These are phyloP conservation scores for Tenrec ecaudatus DNA, from an alignment of 2,113 vertebrate genomes.

Conservation along the genomic window DNA sequence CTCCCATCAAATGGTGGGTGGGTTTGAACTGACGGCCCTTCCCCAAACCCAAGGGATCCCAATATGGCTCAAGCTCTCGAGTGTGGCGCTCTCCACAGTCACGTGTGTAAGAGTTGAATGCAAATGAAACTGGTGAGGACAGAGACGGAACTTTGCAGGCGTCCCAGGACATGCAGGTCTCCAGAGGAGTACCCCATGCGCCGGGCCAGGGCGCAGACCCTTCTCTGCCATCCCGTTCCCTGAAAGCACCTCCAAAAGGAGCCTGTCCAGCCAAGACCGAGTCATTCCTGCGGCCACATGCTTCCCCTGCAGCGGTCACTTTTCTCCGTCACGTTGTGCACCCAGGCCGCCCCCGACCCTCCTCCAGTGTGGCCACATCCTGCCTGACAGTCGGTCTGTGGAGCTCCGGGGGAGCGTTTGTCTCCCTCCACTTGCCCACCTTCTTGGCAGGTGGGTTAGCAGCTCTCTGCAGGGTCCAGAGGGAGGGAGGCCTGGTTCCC, in stretches of 20 bases:
- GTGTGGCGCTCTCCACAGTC: too few relatives aligned
- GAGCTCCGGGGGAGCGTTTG: not conserved
- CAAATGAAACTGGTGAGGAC: not conserved
- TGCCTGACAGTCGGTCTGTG: not conserved
- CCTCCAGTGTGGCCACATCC: not conserved
- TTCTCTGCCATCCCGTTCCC: not conserved
- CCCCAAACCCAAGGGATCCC: too few relatives aligned
- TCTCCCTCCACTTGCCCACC: not conserved
- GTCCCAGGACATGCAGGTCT: not conserved
- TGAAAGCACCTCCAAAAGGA: not conserved
- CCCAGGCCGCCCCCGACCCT: not conserved
- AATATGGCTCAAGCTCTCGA: too few relatives aligned
- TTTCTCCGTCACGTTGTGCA: constrained; percentile 49
- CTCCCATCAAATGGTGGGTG: too few relatives aligned
- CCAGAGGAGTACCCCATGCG: too few relatives aligned
- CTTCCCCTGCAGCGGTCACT: not conserved
- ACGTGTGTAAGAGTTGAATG: not conserved
- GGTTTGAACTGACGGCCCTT: too few relatives aligned
- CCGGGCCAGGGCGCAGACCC: too few relatives aligned
- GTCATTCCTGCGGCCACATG: constrained; percentile 36
- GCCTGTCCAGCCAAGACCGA: not conserved
- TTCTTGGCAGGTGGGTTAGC: not conserved
- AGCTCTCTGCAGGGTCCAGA: not conserved
- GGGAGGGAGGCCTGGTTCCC: not conserved
- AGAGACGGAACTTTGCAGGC: not conserved